phyloP scores from a whole-genome alignment of 2,113 vertebrate genomes.

The Mirounga angustirostris region DNA sequence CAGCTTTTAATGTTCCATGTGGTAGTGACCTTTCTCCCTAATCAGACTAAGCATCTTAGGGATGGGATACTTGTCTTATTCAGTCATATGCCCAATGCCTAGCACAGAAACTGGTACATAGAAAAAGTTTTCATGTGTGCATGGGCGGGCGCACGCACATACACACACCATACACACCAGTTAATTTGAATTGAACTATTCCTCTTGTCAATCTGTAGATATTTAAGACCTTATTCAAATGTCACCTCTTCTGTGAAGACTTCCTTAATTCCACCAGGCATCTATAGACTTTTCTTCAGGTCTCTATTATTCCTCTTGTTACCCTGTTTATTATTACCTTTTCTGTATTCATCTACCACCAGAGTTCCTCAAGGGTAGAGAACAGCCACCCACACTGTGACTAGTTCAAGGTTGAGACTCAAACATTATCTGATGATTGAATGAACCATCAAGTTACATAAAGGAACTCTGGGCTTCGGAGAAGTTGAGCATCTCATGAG shows the following conservation, averaged over 20 bases:
- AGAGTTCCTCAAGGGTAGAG: not conserved
- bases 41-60: not conserved
- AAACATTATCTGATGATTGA: not conserved
- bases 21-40: not conserved
- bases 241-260: not conserved
- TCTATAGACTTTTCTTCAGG: not conserved
- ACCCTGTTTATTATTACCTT: not conserved
- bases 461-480: not conserved
- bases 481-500: not conserved
- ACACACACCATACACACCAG: not conserved
- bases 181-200: not conserved
- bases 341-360: not conserved
- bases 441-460: not conserved
- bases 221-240: not conserved
- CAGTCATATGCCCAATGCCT: not conserved
- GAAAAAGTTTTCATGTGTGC: not conserved
- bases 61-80: not conserved
- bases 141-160: no score
- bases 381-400: not conserved
- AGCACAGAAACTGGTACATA: not conserved
- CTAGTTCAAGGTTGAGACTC: not conserved
- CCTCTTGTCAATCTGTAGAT: not conserved
- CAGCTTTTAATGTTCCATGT: not conserved
- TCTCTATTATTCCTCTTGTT: not conserved
- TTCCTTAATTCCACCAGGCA: not conserved